Evolutionary conservation across 2,113 vertebrate genomes (phyloP).

Genomic region (Chaetodon auriga): DNA sequence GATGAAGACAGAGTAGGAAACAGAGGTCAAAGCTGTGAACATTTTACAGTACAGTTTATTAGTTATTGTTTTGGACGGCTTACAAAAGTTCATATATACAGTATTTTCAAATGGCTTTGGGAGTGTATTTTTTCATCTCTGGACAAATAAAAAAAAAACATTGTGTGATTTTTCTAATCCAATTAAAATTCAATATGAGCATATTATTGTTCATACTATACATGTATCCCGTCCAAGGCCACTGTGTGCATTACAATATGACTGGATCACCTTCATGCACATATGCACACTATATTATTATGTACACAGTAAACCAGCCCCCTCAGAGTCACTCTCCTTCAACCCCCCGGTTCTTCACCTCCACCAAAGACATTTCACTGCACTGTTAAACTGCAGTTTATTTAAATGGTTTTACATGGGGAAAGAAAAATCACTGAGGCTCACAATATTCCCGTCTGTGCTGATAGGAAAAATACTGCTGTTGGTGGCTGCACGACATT

Average conservation of each 20-base stretch:
- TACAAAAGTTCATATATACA: not conserved
- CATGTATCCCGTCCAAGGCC: constrained; percentile 56
- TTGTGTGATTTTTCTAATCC: constrained; percentile 19
- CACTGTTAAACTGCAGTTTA: constrained; percentile 33
- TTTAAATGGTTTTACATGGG: constrained; percentile 31
- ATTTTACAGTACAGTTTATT: constrained; percentile 20
- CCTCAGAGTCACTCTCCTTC: constrained; percentile 53
- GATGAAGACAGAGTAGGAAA: constrained; percentile 32
- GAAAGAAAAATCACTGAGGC: not conserved
- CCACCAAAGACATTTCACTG: constrained; percentile 50
- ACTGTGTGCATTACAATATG: constrained; percentile 63
- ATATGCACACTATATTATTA: constrained; percentile 70
- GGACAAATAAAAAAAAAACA: constrained; percentile 2
- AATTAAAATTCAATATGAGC: constrained; percentile 47
- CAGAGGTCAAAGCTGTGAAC: constrained; percentile 34
- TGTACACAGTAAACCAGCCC: constrained; percentile 59
- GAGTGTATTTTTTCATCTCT: not conserved
- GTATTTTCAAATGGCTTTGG: not conserved
- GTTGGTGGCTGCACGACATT: not conserved
- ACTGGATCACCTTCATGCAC: constrained; percentile 78
- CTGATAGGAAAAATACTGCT: not conserved
- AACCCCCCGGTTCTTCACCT: constrained; percentile 49
- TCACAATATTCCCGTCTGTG: not conserved
- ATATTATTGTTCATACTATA: constrained; percentile 2
- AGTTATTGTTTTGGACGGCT: not conserved